Conservation (phyloP, 1,140 invertebrate genomes). For the Lutraria rhynchaena region DNA sequence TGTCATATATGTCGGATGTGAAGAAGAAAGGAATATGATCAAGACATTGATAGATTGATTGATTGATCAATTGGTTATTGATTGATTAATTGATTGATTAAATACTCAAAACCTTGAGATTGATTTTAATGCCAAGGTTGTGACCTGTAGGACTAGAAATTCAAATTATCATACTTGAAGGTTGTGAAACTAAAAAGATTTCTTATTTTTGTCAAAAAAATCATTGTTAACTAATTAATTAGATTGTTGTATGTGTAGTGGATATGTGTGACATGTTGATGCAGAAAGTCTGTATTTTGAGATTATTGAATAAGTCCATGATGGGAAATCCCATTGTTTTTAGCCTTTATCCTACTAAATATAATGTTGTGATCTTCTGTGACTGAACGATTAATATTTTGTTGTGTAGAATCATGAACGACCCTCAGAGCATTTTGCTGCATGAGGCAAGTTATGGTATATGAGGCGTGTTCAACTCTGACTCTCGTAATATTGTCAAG, state of each 20-base stretch:
- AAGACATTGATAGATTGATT: background rate
- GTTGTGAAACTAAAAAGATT: constrained; percentile 44
- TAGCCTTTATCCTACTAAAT: background rate
- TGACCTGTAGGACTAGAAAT: constrained; percentile 14
- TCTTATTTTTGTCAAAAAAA: constrained; percentile 46
- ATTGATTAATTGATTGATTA: background rate
- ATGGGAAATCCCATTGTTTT: background rate
- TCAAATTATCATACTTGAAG: constrained; percentile 25
- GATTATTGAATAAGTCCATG: background rate
- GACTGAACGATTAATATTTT: no score
- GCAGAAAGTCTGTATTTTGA: background rate
- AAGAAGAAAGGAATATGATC: background rate
- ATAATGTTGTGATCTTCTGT: no score
- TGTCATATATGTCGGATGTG: no score
- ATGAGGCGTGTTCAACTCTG: no score
- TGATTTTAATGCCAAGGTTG: constrained; percentile 22
- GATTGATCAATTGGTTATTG: background rate
- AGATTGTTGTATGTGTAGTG: constrained; percentile 1
- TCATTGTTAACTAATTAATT: constrained; percentile 12
- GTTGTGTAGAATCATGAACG: no score
- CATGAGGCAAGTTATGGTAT: no score
- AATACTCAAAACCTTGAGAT: constrained; percentile 11
- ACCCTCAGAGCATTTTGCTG: no score
- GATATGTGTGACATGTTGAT: background rate
- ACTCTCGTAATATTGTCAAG: no score